A percentile compares a stretch with the other conserved stretches of the same genome.
phyloP scores from a whole-genome alignment of 2,113 vertebrate species.

The Hypanus sabinus region DNA sequence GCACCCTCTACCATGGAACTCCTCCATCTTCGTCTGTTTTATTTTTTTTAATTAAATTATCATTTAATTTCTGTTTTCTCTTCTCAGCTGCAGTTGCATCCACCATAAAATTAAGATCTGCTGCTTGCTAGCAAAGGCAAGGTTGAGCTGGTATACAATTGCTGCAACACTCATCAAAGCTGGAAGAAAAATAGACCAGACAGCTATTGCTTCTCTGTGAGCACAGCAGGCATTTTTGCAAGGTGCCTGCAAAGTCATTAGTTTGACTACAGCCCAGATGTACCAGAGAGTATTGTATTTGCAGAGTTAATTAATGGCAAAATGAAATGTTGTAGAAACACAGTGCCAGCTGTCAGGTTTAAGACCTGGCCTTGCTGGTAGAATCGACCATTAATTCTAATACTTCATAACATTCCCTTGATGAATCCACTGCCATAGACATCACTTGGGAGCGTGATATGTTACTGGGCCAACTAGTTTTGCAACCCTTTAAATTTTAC shows the following conservation, averaged over 20 bases:
- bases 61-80: neutral
- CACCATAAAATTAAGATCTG: neutral
- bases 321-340: constrained; percentile 22
- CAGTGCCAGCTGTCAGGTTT: neutral
- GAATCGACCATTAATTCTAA: neutral
- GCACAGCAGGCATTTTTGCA: neutral
- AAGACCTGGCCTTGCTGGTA: neutral
- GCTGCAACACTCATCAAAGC: neutral
- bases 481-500: neutral
- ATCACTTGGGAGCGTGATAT: neutral
- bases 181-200: neutral
- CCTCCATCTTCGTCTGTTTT: neutral
- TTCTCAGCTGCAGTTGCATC: neutral
- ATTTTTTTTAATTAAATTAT: neutral
- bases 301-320: constrained; percentile 2
- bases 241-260: neutral
- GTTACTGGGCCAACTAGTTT: neutral
- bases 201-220: neutral
- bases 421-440: neutral
- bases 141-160: neutral
- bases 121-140: neutral
- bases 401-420: neutral
- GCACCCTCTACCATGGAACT: neutral
- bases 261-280: neutral
- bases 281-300: neutral